phyloP scores from a whole-genome alignment of 2,113 vertebrate genomes.

The Lethenteron camtschaticum region DNA sequence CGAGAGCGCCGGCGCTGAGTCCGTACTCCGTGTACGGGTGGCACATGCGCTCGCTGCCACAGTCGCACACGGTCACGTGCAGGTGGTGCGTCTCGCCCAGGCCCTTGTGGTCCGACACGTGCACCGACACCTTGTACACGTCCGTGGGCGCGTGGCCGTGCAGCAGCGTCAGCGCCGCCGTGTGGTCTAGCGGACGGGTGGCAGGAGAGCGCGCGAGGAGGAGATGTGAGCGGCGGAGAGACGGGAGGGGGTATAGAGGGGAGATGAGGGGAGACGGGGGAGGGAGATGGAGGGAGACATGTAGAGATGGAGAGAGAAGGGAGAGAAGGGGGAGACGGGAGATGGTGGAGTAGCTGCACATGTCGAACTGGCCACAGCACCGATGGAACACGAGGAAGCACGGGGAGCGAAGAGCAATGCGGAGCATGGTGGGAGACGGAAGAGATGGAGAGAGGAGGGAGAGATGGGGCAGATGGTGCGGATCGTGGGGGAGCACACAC shows the following conservation, averaged over 20 bases:
- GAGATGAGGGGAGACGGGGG: not conserved
- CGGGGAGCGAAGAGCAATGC: no score
- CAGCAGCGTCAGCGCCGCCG: constrained; percentile 8
- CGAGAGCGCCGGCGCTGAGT: not conserved
- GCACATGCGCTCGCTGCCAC: not conserved
- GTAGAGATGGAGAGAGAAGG: no score
- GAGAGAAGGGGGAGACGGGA: no score
- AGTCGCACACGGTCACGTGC: constrained; percentile 1
- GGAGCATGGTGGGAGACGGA: no score
- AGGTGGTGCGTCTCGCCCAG: not conserved
- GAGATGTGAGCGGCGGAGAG: not conserved
- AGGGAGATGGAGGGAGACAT: not conserved
- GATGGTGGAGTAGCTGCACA: no score
- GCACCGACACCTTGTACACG: constrained; percentile 1
- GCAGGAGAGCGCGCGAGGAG: not conserved
- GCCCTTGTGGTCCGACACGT: constrained; percentile 5
- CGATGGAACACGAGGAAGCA: no score
- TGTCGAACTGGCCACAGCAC: no score
- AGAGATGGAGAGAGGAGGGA: no score
- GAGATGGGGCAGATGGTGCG: no score
- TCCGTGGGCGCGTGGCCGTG: not conserved
- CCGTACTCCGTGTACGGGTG: not conserved
- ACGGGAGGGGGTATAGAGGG: not conserved
- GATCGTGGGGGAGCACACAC: no score
- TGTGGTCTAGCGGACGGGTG: not conserved